These are phyloP conservation scores for Menidia menidia DNA, from an alignment of 2,797 vertebrate species.

Conservation along the genomic window DNA sequence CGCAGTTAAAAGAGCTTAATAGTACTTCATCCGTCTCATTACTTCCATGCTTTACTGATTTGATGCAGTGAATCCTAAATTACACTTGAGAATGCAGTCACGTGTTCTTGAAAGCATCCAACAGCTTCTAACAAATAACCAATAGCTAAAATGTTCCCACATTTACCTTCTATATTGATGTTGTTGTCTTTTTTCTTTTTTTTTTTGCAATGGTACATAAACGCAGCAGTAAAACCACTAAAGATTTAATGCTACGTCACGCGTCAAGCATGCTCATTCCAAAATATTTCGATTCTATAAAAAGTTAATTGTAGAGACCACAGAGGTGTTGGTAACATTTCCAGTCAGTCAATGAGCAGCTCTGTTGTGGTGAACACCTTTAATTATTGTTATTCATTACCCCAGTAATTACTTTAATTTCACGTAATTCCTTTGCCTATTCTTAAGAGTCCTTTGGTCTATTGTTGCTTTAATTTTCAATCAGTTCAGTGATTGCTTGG, in stretches of 20 bases:
- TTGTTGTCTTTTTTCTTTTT: neutral
- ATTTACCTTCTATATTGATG: neutral
- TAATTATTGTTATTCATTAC: too few species aligned
- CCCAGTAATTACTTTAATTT: too few species aligned
- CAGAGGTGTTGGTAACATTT: too few species aligned
- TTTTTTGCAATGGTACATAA: neutral
- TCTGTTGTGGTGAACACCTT: too few species aligned
- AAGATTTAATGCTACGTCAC: neutral
- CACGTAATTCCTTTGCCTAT: too few species aligned
- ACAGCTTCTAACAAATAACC: neutral
- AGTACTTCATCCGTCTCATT: conserved; percentile 21
- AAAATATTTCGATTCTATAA: too few species aligned
- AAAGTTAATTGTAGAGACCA: too few species aligned
- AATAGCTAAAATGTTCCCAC: neutral
- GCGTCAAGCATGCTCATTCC: neutral
- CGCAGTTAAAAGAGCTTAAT: conserved; percentile 20
- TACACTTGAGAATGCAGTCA: conserved; percentile 11
- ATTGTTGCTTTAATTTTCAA: too few species aligned
- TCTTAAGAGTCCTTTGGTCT: too few species aligned
- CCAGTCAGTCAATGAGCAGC: too few species aligned
- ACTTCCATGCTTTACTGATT: conserved; percentile 29
- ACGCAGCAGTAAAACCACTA: neutral
- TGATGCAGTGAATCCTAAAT: conserved; percentile 7
- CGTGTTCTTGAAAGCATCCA: conserved; percentile 7
- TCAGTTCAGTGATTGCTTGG: too few species aligned